Evolutionary conservation across 2,797 vertebrate genomes (phyloP).

Genomic region (Neosalanx taihuensis): DNA sequence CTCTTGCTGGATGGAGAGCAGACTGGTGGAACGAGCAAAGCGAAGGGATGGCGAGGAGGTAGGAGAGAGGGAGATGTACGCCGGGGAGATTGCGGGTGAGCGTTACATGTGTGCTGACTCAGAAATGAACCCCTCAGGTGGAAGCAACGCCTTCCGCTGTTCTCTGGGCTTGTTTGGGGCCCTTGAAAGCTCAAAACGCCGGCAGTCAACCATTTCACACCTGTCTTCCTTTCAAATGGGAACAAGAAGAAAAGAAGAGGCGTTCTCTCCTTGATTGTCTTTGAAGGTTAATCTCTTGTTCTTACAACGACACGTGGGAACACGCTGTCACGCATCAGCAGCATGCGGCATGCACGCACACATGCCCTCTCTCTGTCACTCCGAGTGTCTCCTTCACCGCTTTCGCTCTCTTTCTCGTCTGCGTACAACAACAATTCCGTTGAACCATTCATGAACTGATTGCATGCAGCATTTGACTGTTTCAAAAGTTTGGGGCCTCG

Average conservation of each 20-base stretch:
- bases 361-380: not conserved
- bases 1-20: too few species aligned
- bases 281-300: conserved; percentile 5
- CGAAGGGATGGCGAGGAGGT: not conserved
- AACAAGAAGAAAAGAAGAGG: not conserved
- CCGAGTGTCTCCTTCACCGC: not conserved
- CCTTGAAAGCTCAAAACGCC: not conserved
- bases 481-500: not conserved
- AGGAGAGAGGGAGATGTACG: not conserved
- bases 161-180: too few species aligned
- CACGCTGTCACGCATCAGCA: not conserved
- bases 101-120: conserved; percentile 14
- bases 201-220: conserved; percentile 7
- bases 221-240: conserved; percentile 5
- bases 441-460: not conserved
- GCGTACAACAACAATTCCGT: not conserved
- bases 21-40: too few species aligned
- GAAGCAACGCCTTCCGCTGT: not conserved
- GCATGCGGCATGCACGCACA: not conserved
- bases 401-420: too few species aligned
- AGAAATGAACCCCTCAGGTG: conserved; percentile 1
- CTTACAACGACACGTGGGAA: not conserved
- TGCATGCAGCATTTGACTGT: not conserved
- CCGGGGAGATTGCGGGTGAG: not conserved
- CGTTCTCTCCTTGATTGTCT: conserved; percentile 4